Base-by-base conservation (phyloP, 2,888 invertebrate species). In the Anorthoa munda region DNA sequence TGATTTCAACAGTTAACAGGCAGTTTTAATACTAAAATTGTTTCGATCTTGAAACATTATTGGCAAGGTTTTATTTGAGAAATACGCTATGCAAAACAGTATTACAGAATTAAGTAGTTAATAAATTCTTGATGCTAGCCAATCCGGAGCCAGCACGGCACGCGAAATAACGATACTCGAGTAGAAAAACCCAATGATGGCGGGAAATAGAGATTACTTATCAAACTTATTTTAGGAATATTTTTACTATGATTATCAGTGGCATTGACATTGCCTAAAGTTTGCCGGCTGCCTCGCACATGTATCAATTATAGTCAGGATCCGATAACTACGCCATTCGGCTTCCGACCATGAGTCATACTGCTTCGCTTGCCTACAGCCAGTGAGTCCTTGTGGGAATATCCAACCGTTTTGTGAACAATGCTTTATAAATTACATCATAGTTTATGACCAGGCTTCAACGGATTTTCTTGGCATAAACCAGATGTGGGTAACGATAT, bases 321-420 rank as follows among this genome's bases (percentile, higher is more conserved):
- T 73, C 71, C 74, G 79, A 83, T 78, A 75, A 72, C 70, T 73
- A 67, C 67, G 74, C 75, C 72, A 72, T 63, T 70, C 51, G 63
- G 79, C 76, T 87, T 87, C 86, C 86, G 85, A 82, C 64, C 74
- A 73, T 87, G 88, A 87, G 66, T 86, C 88, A 87, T 50, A n/a
- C n/a, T 66, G 68, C 51, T 63, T 67, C 67, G 70, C 67, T 51
- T 48, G 66, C 65, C 64, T 72, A 66, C 60, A 69, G 46, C 71
- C 65, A 64, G 31, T 59, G 48, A 65, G 73, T 79, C 75, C 81
- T 81, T 81, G 86, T 86, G 84, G 81, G 87, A 84, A 87, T 69
- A 79, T 78, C 65, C 65, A 86, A 75, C 75, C 67, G 78, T 81
- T 71, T 80, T 60, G 21, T 63, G 70, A 72, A 78, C 66, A 66